Evolutionary conservation across 2,797 vertebrate genomes (phyloP).

Genomic region (Chiroxiphia lanceolata): DNA sequence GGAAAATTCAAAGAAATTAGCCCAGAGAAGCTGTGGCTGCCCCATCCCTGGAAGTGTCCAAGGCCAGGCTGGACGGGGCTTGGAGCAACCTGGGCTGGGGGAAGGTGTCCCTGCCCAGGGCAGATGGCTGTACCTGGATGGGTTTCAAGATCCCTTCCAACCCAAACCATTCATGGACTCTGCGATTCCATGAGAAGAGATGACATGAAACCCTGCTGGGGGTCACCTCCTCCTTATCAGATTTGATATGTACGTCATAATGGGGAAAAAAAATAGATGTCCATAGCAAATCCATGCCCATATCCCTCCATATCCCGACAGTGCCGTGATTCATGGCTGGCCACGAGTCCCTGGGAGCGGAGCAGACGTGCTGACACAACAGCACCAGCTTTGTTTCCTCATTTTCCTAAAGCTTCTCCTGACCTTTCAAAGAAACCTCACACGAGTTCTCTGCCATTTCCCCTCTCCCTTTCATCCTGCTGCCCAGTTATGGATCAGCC

Average conservation of each 20-base stretch:
- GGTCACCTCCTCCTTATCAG: neutral
- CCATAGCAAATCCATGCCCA: accelerated
- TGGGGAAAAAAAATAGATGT: neutral
- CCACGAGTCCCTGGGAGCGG: accelerated
- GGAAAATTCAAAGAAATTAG: neutral
- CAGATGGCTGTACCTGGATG: neutral
- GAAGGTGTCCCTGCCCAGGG: neutral
- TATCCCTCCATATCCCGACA: neutral
- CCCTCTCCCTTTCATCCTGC: neutral
- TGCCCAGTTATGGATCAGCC: neutral
- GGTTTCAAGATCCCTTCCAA: neutral
- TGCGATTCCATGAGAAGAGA: too few species aligned
- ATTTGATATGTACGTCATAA: neutral
- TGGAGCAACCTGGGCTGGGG: neutral
- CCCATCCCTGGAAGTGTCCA: neutral
- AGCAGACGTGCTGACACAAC: neutral
- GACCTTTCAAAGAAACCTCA: neutral
- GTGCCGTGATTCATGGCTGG: neutral
- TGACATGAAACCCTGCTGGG: accelerated
- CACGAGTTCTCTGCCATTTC: neutral
- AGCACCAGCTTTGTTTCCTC: neutral
- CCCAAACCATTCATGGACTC: neutral
- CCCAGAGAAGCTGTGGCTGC: neutral
- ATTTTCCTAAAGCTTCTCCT: neutral
- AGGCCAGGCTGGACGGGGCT: neutral